Evolutionary conservation across 2,888 invertebrate species (phyloP).

Genomic region (Lamproptera curius): DNA sequence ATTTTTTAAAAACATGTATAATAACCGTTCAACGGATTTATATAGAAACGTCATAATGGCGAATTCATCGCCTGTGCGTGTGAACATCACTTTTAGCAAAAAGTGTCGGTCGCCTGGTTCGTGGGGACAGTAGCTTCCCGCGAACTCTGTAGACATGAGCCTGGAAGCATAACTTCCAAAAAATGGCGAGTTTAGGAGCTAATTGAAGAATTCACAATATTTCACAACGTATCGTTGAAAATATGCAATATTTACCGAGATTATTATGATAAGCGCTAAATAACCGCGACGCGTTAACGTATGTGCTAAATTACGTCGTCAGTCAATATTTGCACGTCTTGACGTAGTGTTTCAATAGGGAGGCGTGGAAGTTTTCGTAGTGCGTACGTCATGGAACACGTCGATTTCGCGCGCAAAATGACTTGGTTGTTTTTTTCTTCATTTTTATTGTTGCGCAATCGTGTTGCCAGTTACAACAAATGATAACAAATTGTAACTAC

Average conservation of each 20-base stretch:
- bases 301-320: conserved; percentile 43
- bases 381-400: conserved; percentile 43
- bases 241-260: conserved; percentile 28
- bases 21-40: too few relatives aligned
- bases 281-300: conserved; percentile 32
- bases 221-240: conserved; percentile 32
- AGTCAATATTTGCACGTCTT: conserved; percentile 54
- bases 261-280: conserved; percentile 34
- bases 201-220: conserved; percentile 26
- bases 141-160: too few relatives aligned
- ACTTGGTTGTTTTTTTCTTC: not conserved
- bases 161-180: too few relatives aligned
- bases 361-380: conserved; percentile 67
- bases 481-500: too few relatives aligned
- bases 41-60: too few relatives aligned
- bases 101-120: too few relatives aligned
- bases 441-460: not conserved
- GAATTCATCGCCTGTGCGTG: too few relatives aligned
- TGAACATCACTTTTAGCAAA: too few relatives aligned
- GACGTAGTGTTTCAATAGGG: conserved; percentile 46
- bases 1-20: too few relatives aligned
- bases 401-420: conserved; percentile 10
- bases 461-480: not conserved
- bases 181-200: conserved; percentile 14
- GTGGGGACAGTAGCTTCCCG: too few relatives aligned